Conservation (phyloP, 2,113 vertebrate species). For the Chionomys nivalis region DNA sequence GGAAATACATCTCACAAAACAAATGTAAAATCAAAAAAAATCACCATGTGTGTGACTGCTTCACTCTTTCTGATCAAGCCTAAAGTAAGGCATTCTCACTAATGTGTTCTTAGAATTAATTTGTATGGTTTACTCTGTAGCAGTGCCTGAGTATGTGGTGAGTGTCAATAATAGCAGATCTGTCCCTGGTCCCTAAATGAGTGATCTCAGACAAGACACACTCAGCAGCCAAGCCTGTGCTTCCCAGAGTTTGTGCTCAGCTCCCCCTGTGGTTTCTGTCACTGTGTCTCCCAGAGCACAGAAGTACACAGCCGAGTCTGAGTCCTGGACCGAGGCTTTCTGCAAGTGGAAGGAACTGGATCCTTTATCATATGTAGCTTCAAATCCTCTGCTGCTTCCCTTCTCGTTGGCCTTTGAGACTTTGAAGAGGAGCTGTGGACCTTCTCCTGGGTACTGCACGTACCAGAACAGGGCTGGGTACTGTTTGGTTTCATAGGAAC, state of each 20-base stretch:
- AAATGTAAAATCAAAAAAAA: neutral
- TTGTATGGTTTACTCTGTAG: neutral
- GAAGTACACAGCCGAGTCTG: neutral
- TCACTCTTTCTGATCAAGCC: neutral
- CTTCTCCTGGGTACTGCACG: neutral
- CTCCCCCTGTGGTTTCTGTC: neutral
- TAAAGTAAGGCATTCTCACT: neutral
- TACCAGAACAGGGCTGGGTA: conserved; percentile 52
- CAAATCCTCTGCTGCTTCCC: neutral
- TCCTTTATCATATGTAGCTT: neutral
- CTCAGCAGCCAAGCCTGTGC: neutral
- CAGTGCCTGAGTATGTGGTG: neutral
- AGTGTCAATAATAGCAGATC: neutral
- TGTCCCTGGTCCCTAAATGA: neutral
- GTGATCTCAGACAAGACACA: neutral
- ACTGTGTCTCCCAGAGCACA: neutral
- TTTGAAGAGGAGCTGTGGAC: neutral
- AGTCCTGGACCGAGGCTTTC: neutral
- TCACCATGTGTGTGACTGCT: neutral
- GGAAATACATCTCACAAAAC: neutral
- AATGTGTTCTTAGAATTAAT: neutral
- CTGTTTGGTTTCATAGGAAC: neutral
- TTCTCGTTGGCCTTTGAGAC: neutral
- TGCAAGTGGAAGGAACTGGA: neutral
- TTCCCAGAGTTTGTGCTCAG: neutral